Conservation (phyloP, 2,888 invertebrate species). For the Meiosimyza decipiens region DNA sequence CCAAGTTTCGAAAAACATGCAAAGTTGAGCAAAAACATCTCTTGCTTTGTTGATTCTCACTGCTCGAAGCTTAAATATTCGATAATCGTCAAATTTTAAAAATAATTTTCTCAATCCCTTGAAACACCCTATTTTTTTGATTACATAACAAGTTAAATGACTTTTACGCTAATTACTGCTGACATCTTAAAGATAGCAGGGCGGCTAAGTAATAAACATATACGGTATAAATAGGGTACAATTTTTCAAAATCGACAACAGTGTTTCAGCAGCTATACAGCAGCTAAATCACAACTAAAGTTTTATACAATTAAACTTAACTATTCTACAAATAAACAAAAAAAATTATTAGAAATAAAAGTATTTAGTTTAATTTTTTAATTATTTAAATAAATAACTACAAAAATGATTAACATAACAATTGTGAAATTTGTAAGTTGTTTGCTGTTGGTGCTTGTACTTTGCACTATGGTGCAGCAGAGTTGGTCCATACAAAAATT, state of each 20-base stretch:
- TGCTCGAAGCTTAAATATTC: background rate
- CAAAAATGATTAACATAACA: background rate
- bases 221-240: conserved; percentile 24
- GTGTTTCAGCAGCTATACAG: conserved; percentile 7
- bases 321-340: background rate
- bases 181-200: conserved; percentile 17
- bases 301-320: background rate
- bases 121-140: too few relatives aligned
- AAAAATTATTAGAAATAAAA: background rate
- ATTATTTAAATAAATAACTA: background rate
- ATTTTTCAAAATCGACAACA: conserved; percentile 4
- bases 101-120: too few relatives aligned
- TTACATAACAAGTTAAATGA: background rate
- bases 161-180: conserved; percentile 26
- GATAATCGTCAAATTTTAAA: too few relatives aligned
- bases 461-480: conserved; percentile 1
- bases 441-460: conserved; percentile 12
- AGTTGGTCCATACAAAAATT: conserved; percentile 31
- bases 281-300: background rate
- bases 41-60: too few relatives aligned
- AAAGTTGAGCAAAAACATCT: too few relatives aligned
- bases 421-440: conserved; percentile 10
- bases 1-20: too few relatives aligned
- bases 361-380: background rate
- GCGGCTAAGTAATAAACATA: background rate